Conservation (phyloP, 2,888 invertebrate genomes). For the Gasteruption jaculator region DNA sequence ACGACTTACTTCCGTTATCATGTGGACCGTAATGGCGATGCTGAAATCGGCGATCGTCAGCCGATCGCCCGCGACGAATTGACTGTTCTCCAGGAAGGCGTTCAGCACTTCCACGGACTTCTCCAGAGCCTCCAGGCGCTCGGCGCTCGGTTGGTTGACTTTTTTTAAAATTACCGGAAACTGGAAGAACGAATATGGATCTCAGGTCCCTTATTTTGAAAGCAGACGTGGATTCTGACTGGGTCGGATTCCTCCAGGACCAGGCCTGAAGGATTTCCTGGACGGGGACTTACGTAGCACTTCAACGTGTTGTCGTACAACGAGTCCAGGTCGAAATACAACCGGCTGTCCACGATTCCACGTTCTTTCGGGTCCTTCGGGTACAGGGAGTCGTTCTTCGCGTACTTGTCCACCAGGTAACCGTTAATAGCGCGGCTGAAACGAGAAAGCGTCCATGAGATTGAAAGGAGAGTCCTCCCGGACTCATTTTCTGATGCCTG, state of each 20-base stretch:
- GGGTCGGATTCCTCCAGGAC: too few relatives aligned
- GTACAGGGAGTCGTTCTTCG: conserved; percentile 67
- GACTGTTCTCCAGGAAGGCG: conserved; percentile 56
- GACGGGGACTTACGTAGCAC: conserved; percentile 72
- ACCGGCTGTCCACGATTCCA: conserved; percentile 71
- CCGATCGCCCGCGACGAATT: conserved; percentile 65
- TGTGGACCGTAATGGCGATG: conserved; percentile 59
- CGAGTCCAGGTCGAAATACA: conserved; percentile 77
- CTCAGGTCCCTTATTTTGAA: not conserved
- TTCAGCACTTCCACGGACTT: conserved; percentile 61
- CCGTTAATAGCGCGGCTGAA: conserved; percentile 71
- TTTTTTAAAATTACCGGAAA: conserved; percentile 60
- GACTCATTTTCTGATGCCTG: not conserved
- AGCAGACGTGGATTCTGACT: not conserved
- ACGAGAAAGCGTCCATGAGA: conserved; percentile 14
- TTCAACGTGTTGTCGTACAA: conserved; percentile 67
- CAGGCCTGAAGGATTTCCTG: too few relatives aligned
- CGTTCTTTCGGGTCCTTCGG: conserved; percentile 75
- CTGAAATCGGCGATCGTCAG: conserved; percentile 69
- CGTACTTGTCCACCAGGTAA: conserved; percentile 78
- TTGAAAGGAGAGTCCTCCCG: too few relatives aligned
- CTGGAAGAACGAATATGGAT: conserved; percentile 41
- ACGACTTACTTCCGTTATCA: too few relatives aligned
- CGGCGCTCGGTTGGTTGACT: conserved; percentile 29
- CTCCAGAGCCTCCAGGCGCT: conserved; percentile 51